phyloP scores from a whole-genome alignment of 2,113 vertebrate genomes.

The Pelvicachromis taeniatus region DNA sequence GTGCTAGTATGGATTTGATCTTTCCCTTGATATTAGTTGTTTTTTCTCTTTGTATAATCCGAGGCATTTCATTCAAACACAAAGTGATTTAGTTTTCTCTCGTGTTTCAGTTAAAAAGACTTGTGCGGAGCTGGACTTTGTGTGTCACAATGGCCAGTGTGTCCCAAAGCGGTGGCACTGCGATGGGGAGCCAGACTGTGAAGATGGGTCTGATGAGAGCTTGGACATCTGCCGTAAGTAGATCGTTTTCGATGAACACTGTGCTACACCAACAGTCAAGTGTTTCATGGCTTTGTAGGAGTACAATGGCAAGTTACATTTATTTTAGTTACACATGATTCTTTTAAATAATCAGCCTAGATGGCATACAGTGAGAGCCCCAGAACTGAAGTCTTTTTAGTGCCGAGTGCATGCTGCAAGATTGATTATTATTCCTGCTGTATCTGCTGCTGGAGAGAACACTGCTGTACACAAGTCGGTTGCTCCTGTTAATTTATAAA shows the following conservation, averaged over 20 bases:
- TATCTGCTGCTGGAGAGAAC: not conserved
- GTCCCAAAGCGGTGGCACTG: constrained; percentile 94
- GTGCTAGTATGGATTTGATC: not conserved
- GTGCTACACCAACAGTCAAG: not conserved
- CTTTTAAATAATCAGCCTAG: not conserved
- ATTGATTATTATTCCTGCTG: not conserved
- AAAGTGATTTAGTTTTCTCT: not conserved
- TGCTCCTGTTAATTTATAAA: not conserved
- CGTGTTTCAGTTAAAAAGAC: constrained; percentile 84
- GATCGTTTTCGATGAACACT: not conserved
- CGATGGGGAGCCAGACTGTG: constrained; percentile 93
- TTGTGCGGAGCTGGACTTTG: constrained; percentile 84
- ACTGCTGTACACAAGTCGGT: not conserved
- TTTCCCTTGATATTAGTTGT: not conserved
- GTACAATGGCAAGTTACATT: too few relatives aligned
- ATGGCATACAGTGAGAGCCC: not conserved
- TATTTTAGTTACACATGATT: not conserved
- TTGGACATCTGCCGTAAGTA: constrained; percentile 91
- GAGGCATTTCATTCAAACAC: not conserved
- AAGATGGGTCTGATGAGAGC: constrained; percentile 91
- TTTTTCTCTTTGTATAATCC: not conserved
- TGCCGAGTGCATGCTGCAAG: not conserved
- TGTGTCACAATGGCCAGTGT: constrained; percentile 89
- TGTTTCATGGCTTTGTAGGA: not conserved
- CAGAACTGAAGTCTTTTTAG: not conserved